Base-by-base conservation (phyloP, 2,113 vertebrate genomes). In the Talpa occidentalis region DNA sequence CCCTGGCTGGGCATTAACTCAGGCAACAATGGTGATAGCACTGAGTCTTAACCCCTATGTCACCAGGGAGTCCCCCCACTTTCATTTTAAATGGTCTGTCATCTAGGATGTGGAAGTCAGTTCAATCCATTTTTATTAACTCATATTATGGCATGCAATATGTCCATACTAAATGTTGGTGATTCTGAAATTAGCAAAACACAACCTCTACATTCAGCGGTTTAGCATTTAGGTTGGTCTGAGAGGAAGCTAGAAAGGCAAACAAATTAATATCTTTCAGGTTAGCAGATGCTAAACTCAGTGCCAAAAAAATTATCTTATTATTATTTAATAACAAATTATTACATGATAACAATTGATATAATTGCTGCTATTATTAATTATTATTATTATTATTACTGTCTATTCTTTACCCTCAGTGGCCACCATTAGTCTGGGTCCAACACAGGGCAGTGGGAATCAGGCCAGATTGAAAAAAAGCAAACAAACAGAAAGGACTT, bases 1-100 rank as follows among this genome's bases (percentile, higher is more conserved):
- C 49, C 49, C 49, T 52, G 49, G 14, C 14, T 7, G 3, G 16
- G 15, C 15, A 16, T 52, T 16, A 17, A 17, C 14, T 52, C 16
- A 52, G 16, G 49, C 14, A 3, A 17, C 49, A 52, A 2, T 17
- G 16, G 16, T 52, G 49, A 15, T 52, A 52, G 49, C 49, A 52
- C 15, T 52, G 16, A 49, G 47, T 2, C 3, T 52, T 52, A 52
- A 52, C 16, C 14, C 16, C 5, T 52, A 52, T 52, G 49, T 15
- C 12, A 52, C 49, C 49, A 17, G 49, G 49, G 16, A 17, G 49
- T 3, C 49, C 3, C 3, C 16, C 87, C 44, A 42, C 24, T 85
- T 87, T 80, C 40, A 82, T 76, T 88, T 93, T 76, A 76, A 91
- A 87, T 64, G 40, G 17, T 62, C 52, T 80, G 72, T 49, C 15